phyloP scores from a whole-genome alignment of 2,797 vertebrate species.

The Distichodus sexfasciatus region DNA sequence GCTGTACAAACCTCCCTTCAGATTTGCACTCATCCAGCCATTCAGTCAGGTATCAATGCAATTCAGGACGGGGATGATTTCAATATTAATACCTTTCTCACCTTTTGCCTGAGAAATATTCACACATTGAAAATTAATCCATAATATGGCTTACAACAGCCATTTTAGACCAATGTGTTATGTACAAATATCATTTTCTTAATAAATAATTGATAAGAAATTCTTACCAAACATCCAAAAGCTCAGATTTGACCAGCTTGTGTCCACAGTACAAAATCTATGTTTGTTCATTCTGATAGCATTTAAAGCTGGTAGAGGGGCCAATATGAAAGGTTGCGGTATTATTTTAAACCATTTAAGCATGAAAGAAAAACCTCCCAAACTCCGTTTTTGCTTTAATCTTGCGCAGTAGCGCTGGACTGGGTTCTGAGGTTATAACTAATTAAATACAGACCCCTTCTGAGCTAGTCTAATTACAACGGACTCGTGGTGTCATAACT shows the following conservation, averaged over 20 bases:
- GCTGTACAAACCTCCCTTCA: too few species aligned
- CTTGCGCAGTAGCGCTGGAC: background rate
- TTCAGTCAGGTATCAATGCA: too few species aligned
- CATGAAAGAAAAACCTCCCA: background rate
- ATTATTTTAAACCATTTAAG: background rate
- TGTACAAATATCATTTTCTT: too few species aligned
- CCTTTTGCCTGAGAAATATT: too few species aligned
- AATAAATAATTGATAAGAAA: too few species aligned
- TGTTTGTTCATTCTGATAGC: background rate
- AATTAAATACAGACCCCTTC: slow-evolving; percentile 38
- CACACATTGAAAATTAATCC: too few species aligned
- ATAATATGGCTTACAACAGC: too few species aligned
- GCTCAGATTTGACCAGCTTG: background rate
- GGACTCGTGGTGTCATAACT: slow-evolving; percentile 1
- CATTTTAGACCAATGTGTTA: too few species aligned
- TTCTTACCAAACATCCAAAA: too few species aligned
- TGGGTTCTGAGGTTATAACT: slow-evolving; percentile 16
- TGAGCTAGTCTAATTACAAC: slow-evolving; percentile 16
- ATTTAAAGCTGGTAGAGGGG: background rate
- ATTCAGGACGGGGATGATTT: too few species aligned
- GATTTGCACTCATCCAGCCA: too few species aligned
- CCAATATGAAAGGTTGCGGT: background rate
- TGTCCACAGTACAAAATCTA: background rate
- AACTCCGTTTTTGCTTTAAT: slow-evolving; percentile 24
- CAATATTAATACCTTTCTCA: too few species aligned